Evolutionary conservation across 2,797 vertebrate genomes (phyloP).

Genomic region (Phrynocephalus forsythii): DNA sequence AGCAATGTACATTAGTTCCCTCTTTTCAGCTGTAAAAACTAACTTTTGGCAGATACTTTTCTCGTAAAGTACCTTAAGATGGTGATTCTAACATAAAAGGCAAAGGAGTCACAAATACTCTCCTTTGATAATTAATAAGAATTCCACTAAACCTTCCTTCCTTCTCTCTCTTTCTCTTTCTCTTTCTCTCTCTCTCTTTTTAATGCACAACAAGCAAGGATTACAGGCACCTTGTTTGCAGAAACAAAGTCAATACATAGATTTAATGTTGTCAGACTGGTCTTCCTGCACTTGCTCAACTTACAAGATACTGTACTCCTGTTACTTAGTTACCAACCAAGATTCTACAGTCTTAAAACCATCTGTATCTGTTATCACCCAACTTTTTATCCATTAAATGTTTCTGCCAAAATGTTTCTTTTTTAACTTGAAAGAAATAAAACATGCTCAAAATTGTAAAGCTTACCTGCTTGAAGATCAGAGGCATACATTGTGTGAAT

Average conservation of each 20-base stretch:
- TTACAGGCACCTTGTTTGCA: background rate
- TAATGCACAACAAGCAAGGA: background rate
- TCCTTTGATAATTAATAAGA: background rate
- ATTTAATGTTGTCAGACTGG: background rate
- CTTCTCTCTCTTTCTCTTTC: background rate
- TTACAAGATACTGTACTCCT: background rate
- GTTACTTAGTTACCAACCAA: background rate
- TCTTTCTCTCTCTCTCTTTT: too few relatives aligned
- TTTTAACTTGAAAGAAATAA: slow-evolving; percentile 33
- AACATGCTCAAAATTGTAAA: background rate
- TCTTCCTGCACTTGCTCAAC: background rate
- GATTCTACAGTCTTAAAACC: background rate
- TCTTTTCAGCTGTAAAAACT: background rate
- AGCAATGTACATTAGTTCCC: background rate
- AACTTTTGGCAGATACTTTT: background rate
- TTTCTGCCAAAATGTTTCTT: slow-evolving; percentile 37
- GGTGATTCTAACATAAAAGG: background rate
- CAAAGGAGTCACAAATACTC: background rate
- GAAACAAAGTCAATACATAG: background rate
- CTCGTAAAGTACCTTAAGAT: background rate
- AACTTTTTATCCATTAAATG: background rate
- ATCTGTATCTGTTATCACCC: background rate
- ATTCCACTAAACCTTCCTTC: background rate
- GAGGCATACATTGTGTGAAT: slow-evolving; percentile 21
- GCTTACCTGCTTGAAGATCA: slow-evolving; percentile 28